Percentiles rank a stretch among this genome's conserved stretches.
Evolutionary conservation across 1,140 invertebrate species (phyloP).

Genomic region (Polypedilum vanderplanki): DNA sequence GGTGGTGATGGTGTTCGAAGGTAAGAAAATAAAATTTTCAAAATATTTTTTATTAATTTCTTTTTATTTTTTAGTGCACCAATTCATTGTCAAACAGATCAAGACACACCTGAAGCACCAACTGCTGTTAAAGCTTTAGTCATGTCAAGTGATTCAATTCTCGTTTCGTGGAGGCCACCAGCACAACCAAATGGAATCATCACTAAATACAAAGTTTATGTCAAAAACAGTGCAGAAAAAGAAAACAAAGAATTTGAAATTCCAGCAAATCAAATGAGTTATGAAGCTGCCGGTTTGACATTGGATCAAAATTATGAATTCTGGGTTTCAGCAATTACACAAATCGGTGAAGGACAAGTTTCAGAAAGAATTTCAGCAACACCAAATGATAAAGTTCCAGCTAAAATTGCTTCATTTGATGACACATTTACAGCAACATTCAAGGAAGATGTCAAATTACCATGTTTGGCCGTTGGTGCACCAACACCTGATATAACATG

Average conservation of each 20-base stretch:
- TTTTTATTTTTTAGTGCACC: constrained; percentile 54
- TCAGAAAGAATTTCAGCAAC: constrained; percentile 77
- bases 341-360: constrained; percentile 84
- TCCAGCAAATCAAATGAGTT: constrained; percentile 59
- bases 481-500: constrained; percentile 81
- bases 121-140: constrained; percentile 86
- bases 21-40: background rate
- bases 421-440: constrained; percentile 83
- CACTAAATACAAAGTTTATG: constrained; percentile 88
- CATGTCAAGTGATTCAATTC: constrained; percentile 81
- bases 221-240: constrained; percentile 61
- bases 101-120: constrained; percentile 89
- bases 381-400: constrained; percentile 79
- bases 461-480: constrained; percentile 83
- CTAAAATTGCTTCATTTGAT: constrained; percentile 87
- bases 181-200: constrained; percentile 87
- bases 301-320: constrained; percentile 80
- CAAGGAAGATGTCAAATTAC: constrained; percentile 84
- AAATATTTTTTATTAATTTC: background rate
- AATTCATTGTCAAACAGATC: constrained; percentile 90
- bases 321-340: constrained; percentile 89
- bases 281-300: constrained; percentile 76
- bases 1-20: constrained; percentile 87
- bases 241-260: constrained; percentile 59
- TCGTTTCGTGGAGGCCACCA: constrained; percentile 90